Evolutionary conservation across 2,888 invertebrate species (phyloP).

Genomic region (Stenurella melanura): DNA sequence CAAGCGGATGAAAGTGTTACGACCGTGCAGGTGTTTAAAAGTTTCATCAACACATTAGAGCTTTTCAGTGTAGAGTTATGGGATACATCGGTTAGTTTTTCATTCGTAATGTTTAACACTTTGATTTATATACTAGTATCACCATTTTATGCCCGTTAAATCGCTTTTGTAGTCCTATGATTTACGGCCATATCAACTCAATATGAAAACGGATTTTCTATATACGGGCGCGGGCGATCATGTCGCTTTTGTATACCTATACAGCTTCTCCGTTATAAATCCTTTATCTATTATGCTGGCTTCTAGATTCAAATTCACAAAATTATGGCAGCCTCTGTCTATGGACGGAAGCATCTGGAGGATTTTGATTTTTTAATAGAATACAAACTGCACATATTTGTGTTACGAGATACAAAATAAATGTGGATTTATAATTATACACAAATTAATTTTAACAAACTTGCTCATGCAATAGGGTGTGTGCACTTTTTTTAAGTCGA

Average conservation of each 20-base stretch:
- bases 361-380: not conserved
- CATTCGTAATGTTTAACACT: constrained; percentile 68
- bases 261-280: constrained; percentile 43
- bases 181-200: constrained; percentile 64
- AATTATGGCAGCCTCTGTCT: constrained; percentile 15
- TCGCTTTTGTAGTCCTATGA: constrained; percentile 66
- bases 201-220: constrained; percentile 63
- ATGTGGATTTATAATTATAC: not conserved
- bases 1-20: not conserved
- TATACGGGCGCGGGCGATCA: constrained; percentile 38
- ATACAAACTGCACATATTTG: not conserved
- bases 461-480: no score
- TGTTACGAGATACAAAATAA: not conserved
- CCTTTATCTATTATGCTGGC: constrained; percentile 35
- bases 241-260: constrained; percentile 42
- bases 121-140: constrained; percentile 68
- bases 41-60: constrained; percentile 49
- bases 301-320: constrained; percentile 13
- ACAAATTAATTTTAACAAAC: no score
- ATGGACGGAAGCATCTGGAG: not conserved
- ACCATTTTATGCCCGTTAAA: constrained; percentile 66
- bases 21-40: constrained; percentile 50
- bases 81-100: constrained; percentile 62
- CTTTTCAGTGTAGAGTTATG: constrained; percentile 53
- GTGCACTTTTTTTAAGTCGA: no score